Evolutionary conservation across 2,113 vertebrate species (phyloP).

Genomic region (Mormyrus iriodes): DNA sequence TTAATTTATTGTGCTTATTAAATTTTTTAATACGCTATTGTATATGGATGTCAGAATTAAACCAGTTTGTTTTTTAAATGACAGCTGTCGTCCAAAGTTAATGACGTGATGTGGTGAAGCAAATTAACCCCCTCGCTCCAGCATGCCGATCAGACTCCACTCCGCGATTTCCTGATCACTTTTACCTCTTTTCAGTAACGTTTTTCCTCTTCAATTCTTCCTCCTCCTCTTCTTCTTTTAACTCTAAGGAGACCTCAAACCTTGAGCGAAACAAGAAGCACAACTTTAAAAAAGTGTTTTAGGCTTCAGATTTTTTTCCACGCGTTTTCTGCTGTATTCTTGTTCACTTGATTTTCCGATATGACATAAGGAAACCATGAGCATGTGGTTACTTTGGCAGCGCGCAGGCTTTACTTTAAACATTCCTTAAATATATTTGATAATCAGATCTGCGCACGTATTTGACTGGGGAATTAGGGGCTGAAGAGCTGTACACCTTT

Average conservation of each 20-base stretch:
- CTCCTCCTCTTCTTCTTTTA: conserved; percentile 33
- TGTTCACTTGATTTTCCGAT: conserved; percentile 5
- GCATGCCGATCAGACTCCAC: conserved; percentile 49
- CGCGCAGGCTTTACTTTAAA: not conserved
- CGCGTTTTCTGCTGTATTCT: conserved; percentile 4
- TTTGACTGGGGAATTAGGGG: not conserved
- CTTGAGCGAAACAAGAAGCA: conserved; percentile 21
- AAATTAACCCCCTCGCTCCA: conserved; percentile 42
- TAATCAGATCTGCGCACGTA: not conserved
- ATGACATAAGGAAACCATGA: not conserved
- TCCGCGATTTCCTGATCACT: conserved; percentile 64
- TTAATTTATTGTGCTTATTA: not conserved
- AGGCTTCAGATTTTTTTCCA: conserved; percentile 6
- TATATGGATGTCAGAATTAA: not conserved
- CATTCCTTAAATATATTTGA: conserved; percentile 8
- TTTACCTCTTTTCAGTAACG: conserved; percentile 33
- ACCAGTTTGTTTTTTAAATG: conserved; percentile 5
- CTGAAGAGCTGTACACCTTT: not conserved
- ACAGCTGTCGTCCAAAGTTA: conserved; percentile 25
- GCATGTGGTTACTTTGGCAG: not conserved
- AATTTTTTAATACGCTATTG: not conserved
- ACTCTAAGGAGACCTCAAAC: conserved; percentile 34
- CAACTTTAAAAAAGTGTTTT: conserved; percentile 18
- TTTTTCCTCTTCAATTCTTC: conserved; percentile 20
- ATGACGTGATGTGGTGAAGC: conserved; percentile 3